Evolutionary conservation across 1,140 invertebrate genomes (phyloP), one percentile per base, ranked within the genome.

Genomic region (Cydia strobilella): DNA sequence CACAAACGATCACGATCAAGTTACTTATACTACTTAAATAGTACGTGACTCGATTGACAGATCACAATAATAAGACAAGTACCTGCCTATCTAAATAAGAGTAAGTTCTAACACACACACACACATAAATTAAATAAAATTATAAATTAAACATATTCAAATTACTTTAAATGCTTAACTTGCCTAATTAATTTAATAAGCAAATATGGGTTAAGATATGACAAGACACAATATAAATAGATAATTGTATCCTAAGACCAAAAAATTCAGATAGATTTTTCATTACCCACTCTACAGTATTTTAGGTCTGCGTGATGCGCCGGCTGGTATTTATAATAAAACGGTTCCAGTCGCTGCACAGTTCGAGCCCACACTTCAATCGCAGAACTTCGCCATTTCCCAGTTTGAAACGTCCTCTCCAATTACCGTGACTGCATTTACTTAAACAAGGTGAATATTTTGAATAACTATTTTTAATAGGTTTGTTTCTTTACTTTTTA

Each of bases 311-410:
- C 18, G 31, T 13, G 35, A 35, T 27, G n/a, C 13, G 31, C 65
- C 27, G 63, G 1, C 18, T 7, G n/a, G 65, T 69, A 69, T 42
- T 69, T 69, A 69, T 69, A 69, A 42, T 18, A 35, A 20, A 1
- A n/a, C 65, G n/a, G n/a, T 39, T 35, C 3, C 15, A 69, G 15
- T 27, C n/a, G 18, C 65, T 3, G n/a, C 65, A 69, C 65, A 69
- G 31, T 69, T 69, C 15, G 20, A 69, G n/a, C 31, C n/a, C 65
- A 35, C 27, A 20, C 27, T 35, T 15, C 9, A 35, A n/a, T n/a
- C 31, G 9, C n/a, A 18, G 65, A 69, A 15, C 27, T 69, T 9
- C 54, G 54, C 15, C 1, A 51, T n/a, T 51, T 4, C 42, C 12
- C 51, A 54, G 54, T 7, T 59, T 59, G 18, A 23, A 59, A 10